A percentile compares a stretch with the other conserved stretches of the same genome.
phyloP scores from a whole-genome alignment of 2,113 vertebrate genomes.

The Ifrita kowaldi region DNA sequence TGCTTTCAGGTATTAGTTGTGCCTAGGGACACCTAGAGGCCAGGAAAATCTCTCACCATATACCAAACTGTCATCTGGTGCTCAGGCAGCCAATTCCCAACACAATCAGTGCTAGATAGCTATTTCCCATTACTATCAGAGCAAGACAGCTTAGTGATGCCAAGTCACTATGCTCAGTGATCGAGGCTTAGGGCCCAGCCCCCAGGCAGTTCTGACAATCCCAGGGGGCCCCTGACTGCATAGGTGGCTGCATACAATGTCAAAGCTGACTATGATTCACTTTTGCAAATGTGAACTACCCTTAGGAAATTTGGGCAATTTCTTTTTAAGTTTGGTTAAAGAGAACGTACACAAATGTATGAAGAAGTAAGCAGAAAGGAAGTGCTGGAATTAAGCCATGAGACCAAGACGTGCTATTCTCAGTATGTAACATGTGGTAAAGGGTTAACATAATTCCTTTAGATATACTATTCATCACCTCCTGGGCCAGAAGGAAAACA shows the following conservation, averaged over 20 bases:
- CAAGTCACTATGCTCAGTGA: background rate
- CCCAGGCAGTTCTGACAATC: background rate
- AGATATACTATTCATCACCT: background rate
- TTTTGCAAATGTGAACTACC: background rate
- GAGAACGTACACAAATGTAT: background rate
- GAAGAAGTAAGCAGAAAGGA: background rate
- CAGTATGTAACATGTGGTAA: background rate
- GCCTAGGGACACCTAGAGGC: background rate
- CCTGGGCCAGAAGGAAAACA: background rate
- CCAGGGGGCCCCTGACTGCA: background rate
- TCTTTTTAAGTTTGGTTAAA: background rate
- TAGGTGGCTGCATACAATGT: background rate
- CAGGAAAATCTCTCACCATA: background rate
- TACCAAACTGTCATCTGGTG: background rate
- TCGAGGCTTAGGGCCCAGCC: background rate
- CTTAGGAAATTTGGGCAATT: background rate
- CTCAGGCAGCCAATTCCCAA: background rate
- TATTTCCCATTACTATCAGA: background rate
- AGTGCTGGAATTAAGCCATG: background rate
- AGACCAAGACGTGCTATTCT: background rate
- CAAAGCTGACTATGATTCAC: background rate
- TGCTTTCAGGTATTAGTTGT: background rate
- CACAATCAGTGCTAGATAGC: background rate
- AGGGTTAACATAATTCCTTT: background rate
- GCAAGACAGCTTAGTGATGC: background rate